A percentile compares a stretch with the other conserved stretches of the same genome.
These are phyloP conservation scores for Ferrisia virgata DNA, from an alignment of 2,888 invertebrate species.

Conservation along the genomic window DNA sequence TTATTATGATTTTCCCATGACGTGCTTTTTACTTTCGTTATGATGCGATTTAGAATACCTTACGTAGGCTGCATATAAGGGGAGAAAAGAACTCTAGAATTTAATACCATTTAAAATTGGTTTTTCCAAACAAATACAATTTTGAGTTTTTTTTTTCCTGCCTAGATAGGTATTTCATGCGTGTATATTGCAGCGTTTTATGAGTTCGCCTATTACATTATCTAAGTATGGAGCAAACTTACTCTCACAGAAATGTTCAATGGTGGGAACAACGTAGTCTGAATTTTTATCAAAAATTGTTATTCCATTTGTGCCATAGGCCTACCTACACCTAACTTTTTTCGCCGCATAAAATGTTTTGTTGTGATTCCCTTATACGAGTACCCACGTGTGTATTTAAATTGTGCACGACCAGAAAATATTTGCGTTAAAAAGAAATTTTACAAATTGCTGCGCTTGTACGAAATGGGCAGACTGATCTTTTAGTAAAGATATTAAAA, in stretches of 20 bases:
- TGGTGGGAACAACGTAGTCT: not conserved
- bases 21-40: not conserved
- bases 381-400: not conserved
- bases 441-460: not conserved
- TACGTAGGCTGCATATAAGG: too few relatives aligned
- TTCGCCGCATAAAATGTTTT: not conserved
- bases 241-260: not conserved
- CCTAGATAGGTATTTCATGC: not conserved
- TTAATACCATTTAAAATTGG: not conserved
- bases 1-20: not conserved
- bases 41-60: too few relatives aligned
- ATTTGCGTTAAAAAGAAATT: not conserved
- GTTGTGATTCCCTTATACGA: not conserved
- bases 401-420: not conserved
- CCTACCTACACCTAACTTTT: too few relatives aligned
- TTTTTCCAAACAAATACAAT: not conserved
- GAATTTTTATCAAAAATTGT: not conserved
- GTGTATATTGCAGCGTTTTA: not conserved
- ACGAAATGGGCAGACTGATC: not conserved
- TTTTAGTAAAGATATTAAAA: too few relatives aligned
- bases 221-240: not conserved
- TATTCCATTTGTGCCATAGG: too few relatives aligned
- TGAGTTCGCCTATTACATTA: not conserved
- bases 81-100: not conserved
- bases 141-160: not conserved